phyloP scores from a whole-genome alignment of 2,888 invertebrate species.

The Carterocephalus palaemon region DNA sequence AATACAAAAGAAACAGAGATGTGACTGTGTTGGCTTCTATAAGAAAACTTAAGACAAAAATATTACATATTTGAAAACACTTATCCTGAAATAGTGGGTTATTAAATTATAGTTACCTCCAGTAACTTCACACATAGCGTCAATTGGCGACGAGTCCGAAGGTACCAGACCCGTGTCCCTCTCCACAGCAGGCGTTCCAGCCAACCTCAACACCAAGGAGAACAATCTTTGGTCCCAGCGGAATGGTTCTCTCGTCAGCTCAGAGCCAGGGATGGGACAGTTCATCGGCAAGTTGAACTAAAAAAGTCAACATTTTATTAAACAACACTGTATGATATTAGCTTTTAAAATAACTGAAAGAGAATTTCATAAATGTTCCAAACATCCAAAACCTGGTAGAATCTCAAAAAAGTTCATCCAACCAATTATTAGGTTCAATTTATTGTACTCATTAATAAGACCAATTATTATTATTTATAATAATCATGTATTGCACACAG shows the following conservation, averaged over 20 bases:
- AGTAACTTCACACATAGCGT: constrained; percentile 99
- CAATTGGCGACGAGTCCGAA: constrained; percentile 95
- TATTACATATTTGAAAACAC: too few relatives aligned
- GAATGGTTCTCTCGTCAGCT: constrained; percentile 98
- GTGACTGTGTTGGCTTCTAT: too few relatives aligned
- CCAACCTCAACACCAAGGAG: constrained; percentile 93
- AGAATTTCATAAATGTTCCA: background rate
- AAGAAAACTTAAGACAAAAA: too few relatives aligned
- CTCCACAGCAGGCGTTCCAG: constrained; percentile 93
- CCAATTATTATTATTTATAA: too few relatives aligned
- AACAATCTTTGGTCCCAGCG: constrained; percentile 99
- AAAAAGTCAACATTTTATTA: constrained; percentile 29
- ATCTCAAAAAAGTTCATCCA: too few relatives aligned
- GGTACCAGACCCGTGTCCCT: constrained; percentile 93
- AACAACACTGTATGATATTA: background rate
- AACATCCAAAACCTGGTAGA: too few relatives aligned
- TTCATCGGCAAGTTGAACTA: constrained; percentile 95
- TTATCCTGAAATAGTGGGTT: too few relatives aligned
- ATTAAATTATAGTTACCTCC: constrained; percentile 83
- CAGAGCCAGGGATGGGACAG: constrained; percentile 95
- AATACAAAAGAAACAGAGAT: too few relatives aligned
- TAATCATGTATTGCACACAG: too few relatives aligned
- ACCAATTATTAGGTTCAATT: too few relatives aligned
- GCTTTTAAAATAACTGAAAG: too few relatives aligned
- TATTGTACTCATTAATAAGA: too few relatives aligned